Conservation (phyloP, 2,888 invertebrate genomes). For the Clanis bilineata region DNA sequence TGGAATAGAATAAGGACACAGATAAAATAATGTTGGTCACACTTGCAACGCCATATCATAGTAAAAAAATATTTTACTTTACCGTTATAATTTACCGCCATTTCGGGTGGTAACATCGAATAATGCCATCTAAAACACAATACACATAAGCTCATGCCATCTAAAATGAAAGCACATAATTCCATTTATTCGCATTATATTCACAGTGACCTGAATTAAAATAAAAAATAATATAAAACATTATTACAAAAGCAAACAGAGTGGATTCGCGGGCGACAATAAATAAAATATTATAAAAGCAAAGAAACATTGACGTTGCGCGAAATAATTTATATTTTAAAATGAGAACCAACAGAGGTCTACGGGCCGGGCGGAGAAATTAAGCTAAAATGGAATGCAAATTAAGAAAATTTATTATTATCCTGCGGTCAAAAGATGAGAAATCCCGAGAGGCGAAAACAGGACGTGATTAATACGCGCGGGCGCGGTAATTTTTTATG, state of each 20-base stretch:
- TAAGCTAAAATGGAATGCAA: slow-evolving; percentile 72
- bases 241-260: slow-evolving; percentile 3
- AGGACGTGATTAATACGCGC: slow-evolving; percentile 13
- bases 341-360: slow-evolving; percentile 17
- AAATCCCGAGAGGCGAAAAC: slow-evolving; percentile 46
- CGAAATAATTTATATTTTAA: slow-evolving; percentile 38
- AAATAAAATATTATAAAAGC: slow-evolving; percentile 8
- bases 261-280: slow-evolving; percentile 8
- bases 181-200: not conserved
- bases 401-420: slow-evolving; percentile 76
- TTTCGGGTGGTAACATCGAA: too few species aligned
- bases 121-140: too few species aligned
- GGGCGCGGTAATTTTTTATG: slow-evolving; percentile 4
- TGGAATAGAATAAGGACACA: too few species aligned
- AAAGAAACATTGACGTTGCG: slow-evolving; percentile 24
- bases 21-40: too few species aligned
- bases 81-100: too few species aligned
- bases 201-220: not conserved
- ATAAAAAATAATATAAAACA: not conserved
- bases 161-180: not conserved
- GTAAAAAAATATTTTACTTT: too few species aligned
- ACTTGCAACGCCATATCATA: too few species aligned
- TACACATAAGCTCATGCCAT: too few species aligned
- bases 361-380: slow-evolving; percentile 45
- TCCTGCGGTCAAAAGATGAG: slow-evolving; percentile 62